Evolutionary conservation across 2,113 vertebrate genomes (phyloP).

Genomic region (Grus americana): DNA sequence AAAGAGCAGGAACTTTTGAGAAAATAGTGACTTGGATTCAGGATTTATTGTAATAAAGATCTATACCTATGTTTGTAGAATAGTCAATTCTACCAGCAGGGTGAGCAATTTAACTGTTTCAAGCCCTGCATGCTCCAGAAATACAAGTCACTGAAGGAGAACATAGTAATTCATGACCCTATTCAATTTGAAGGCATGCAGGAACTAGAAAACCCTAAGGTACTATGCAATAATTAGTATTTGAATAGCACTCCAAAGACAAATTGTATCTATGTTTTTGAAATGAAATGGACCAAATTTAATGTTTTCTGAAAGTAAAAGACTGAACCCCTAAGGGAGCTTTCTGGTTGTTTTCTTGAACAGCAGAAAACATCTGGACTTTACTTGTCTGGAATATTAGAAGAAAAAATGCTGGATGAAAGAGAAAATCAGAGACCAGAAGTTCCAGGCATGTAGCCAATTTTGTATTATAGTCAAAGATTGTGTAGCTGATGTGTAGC

Average conservation of each 20-base stretch:
- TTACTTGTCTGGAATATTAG: neutral
- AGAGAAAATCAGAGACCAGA: conserved; percentile 26
- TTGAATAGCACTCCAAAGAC: neutral
- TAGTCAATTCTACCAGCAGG: neutral
- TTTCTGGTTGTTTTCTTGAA: neutral
- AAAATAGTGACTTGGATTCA: neutral
- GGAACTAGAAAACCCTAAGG: neutral
- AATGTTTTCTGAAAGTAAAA: neutral
- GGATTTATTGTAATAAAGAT: neutral
- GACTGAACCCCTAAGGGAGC: neutral
- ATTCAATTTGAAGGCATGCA: neutral
- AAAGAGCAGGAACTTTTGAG: neutral
- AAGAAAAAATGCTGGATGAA: neutral
- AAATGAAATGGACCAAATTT: neutral
- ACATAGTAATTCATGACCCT: neutral
- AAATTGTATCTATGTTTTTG: neutral
- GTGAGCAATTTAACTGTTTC: neutral
- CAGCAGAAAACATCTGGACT: conserved; percentile 24
- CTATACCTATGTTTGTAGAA: neutral
- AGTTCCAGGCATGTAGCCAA: conserved; percentile 22
- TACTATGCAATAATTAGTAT: neutral
- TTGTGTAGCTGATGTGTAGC: neutral
- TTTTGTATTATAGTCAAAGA: neutral
- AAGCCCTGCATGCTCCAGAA: neutral
- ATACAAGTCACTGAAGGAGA: neutral